Conservation (phyloP, 2,888 invertebrate species). For the Odontocerum albicorne region DNA sequence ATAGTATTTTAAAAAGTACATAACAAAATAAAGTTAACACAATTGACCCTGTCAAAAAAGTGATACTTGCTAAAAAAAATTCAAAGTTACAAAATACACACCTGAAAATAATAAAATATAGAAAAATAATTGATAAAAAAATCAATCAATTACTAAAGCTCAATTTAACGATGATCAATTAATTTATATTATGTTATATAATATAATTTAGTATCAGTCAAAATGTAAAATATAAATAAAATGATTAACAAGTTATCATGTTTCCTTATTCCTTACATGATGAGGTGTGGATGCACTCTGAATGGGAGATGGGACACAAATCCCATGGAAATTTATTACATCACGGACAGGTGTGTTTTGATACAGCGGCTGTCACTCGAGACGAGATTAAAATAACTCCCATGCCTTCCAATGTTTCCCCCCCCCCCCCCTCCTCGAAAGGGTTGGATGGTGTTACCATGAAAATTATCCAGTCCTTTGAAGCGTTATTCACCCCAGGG, state of each 20-base stretch:
- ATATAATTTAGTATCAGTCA: too few species aligned
- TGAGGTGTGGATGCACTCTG: constrained; percentile 10
- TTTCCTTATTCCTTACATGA: constrained; percentile 2
- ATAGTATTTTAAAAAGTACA: too few species aligned
- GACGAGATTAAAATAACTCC: constrained; percentile 10
- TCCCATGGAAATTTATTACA: constrained; percentile 15
- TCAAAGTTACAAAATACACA: too few species aligned
- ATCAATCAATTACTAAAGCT: too few species aligned
- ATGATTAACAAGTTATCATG: constrained; percentile 7
- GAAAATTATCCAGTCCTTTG: constrained; percentile 9
- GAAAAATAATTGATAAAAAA: too few species aligned
- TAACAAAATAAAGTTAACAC: too few species aligned
- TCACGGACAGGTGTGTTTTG: constrained; percentile 22
- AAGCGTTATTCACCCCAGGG: constrained; percentile 8
- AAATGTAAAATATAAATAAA: too few species aligned
- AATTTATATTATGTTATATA: too few species aligned
- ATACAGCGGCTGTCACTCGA: constrained; percentile 16
- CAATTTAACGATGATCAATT: too few species aligned
- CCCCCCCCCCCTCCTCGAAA: not conserved
- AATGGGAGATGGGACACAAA: constrained; percentile 14
- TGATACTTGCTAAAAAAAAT: too few species aligned
- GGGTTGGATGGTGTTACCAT: constrained; percentile 11
- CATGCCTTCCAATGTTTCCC: not conserved
- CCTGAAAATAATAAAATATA: too few species aligned
- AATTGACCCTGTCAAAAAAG: too few species aligned